Conservation (phyloP, 1,140 invertebrate species). For the Drosophila mayri region DNA sequence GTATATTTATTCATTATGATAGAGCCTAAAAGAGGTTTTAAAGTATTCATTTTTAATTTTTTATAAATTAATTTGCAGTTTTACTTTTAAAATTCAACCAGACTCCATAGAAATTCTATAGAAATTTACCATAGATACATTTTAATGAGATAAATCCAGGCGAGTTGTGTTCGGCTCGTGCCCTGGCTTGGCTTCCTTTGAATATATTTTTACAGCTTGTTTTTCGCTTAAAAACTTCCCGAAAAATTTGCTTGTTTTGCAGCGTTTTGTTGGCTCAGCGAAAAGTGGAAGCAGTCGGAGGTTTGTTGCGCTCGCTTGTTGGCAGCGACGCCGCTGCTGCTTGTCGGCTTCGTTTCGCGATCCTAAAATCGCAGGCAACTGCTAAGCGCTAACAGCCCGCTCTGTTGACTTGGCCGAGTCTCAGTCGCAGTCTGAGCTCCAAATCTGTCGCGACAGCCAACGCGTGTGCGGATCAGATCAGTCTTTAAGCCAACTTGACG, state of each 20-base stretch:
- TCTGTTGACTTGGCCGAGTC: conserved; percentile 35
- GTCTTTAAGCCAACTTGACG: conserved; percentile 33
- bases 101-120: not conserved
- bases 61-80: not conserved
- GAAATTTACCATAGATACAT: not conserved
- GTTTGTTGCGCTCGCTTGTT: conserved; percentile 15
- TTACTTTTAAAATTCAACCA: not conserved
- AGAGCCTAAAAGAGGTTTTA: not conserved
- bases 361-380: conserved; percentile 38
- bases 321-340: conserved; percentile 16
- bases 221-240: conserved; percentile 27
- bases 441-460: conserved; percentile 77
- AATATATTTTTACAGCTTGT: conserved; percentile 10
- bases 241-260: conserved; percentile 37
- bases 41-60: not conserved
- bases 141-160: not conserved
- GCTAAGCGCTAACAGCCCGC: conserved; percentile 11
- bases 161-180: conserved; percentile 8
- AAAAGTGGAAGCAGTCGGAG: conserved; percentile 57
- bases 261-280: conserved; percentile 64
- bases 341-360: conserved; percentile 33
- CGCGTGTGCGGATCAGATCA: conserved; percentile 70
- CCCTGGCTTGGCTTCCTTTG: not conserved
- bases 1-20: not conserved
- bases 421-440: conserved; percentile 63